These are phyloP conservation scores for Caenorhabditis inopinata DNA, from an alignment of 1,140 invertebrate species.

Conservation along the genomic window DNA sequence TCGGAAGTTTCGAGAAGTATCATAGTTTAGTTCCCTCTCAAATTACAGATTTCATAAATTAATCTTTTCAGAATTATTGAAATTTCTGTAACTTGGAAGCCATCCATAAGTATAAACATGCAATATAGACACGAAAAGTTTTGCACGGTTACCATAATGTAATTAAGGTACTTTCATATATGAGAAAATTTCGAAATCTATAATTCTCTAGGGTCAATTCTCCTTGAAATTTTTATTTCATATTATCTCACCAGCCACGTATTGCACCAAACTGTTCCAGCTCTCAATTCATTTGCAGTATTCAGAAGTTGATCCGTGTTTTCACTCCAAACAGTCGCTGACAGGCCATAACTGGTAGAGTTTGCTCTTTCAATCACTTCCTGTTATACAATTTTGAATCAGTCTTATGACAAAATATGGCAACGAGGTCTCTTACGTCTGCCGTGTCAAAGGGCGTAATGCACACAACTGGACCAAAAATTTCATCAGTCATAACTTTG, in stretches of 20 bases:
- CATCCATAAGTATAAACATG: too few relatives aligned
- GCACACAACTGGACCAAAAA: conserved; percentile 73
- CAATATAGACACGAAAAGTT: too few relatives aligned
- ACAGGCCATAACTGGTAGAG: conserved; percentile 70
- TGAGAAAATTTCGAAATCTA: too few relatives aligned
- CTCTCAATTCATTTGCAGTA: conserved; percentile 63
- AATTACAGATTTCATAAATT: too few relatives aligned
- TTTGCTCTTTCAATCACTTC: conserved; percentile 70
- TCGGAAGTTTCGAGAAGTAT: too few relatives aligned
- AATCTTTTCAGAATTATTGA: too few relatives aligned
- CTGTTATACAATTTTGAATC: too few relatives aligned
- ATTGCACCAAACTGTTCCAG: conserved; percentile 73
- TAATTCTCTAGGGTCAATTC: neutral
- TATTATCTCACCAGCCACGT: conserved; percentile 71
- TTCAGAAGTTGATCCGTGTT: conserved; percentile 66
- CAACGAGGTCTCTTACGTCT: conserved; percentile 63
- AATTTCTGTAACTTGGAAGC: too few relatives aligned
- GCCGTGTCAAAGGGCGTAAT: conserved; percentile 70
- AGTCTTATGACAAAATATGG: conserved; percentile 3
- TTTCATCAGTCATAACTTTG: conserved; percentile 71
- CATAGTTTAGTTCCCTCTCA: too few relatives aligned
- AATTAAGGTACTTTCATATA: too few relatives aligned
- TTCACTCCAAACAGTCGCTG: conserved; percentile 69
- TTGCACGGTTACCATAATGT: too few relatives aligned
- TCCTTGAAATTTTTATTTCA: neutral